Base-by-base conservation (phyloP, 2,888 invertebrate species). In the Drosophila greeni region DNA sequence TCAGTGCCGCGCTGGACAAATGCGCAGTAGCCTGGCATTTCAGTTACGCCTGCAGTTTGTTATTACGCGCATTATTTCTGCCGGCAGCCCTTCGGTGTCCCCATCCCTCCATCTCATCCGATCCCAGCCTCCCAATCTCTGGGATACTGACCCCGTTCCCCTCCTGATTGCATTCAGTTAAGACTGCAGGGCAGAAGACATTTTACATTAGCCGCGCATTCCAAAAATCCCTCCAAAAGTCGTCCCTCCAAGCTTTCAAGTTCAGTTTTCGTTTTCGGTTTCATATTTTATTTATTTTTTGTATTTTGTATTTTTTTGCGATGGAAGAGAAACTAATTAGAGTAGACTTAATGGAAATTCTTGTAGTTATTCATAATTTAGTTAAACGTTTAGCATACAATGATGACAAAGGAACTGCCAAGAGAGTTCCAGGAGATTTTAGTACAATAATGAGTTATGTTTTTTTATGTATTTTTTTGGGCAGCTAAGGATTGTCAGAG, bases 21-120 rank as follows among this genome's bases (percentile, higher is more conserved):
- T 82, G 82, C 73, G 83, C 81, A 82, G 81, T 82, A 82, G 81
- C 81, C 75, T 82, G 80, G 77, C 82, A 82, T 80, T 80, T 82
- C 82, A 80, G 80, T 80, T 81, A 81, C 80, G 80, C 80, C 80
- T 81, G 82, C 81, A 82, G 82, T 80, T 80, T 80, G 79, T 80
- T 80, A 80, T 80, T 80, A 80, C 76, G 79, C 76, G 79, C 82
- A 79, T 79, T 79, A 79, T 79, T 79, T 76, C 69, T 71, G 72
- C 64, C 31, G 56, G 56, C 59, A 76, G 73, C 81, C 79, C 78
- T 81, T 79, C 65, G 47, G 52, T 52, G 56, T 56, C 45, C 45
- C 45, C 59, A 60, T 23, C 58, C 58, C n/a, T n/a, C n/a, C 54
- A 45, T 43, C 47, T 18, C 40, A 34, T 31, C 20, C 29, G 34